phyloP scores from a whole-genome alignment of 1,140 invertebrate species.

The Oncopeltus fasciatus region DNA sequence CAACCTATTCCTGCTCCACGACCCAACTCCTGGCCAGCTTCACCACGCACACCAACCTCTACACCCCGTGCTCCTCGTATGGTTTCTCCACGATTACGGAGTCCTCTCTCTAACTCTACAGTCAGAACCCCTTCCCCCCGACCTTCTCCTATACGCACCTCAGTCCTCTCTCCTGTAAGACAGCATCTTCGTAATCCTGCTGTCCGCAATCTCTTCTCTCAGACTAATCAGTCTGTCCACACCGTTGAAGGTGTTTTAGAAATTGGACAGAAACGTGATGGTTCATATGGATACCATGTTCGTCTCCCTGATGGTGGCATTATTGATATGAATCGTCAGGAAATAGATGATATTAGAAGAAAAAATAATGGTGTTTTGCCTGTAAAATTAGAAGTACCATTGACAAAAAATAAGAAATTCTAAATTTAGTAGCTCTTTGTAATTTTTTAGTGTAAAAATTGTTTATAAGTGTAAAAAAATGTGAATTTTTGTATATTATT shows the following conservation, averaged over 20 bases:
- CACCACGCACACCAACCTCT: not conserved
- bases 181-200: not conserved
- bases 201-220: not conserved
- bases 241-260: constrained; percentile 6
- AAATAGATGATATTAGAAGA: constrained; percentile 8
- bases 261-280: constrained; percentile 6
- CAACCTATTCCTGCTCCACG: not conserved
- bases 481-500: not conserved
- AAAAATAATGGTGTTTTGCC: constrained; percentile 11
- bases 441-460: not conserved
- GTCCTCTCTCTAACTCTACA: not conserved
- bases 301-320: constrained; percentile 15
- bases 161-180: not conserved
- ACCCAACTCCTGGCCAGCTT: not conserved
- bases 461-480: not conserved
- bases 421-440: not conserved
- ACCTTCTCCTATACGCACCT: not conserved
- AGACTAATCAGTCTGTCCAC: not conserved
- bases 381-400: not conserved
- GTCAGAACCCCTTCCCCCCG: not conserved
- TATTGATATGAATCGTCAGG: not conserved
- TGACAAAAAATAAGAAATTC: constrained; percentile 5
- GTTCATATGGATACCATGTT: constrained; percentile 12
- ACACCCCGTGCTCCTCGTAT: not conserved
- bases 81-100: not conserved